Base-by-base conservation (phyloP, 2,888 invertebrate species). In the Galeopsomyia nigrocyanea region DNA sequence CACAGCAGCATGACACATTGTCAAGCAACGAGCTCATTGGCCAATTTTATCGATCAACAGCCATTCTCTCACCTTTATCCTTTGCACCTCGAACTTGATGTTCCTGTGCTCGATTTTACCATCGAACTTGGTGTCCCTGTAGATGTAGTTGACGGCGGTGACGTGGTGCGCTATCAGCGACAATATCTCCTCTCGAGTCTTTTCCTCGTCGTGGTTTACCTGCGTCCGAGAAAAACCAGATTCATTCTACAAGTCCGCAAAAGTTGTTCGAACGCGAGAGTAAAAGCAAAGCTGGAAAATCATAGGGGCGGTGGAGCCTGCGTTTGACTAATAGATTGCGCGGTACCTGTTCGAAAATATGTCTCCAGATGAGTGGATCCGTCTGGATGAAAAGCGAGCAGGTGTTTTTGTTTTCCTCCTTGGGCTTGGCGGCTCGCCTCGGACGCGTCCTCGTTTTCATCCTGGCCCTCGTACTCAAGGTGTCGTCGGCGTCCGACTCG, bases 111-210 rank as follows among this genome's bases (percentile, higher is more conserved):
- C 93, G 73, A 91, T 90, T 77, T 93, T 90, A 51, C 98, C 99
- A 87, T 96, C 95, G 88, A 98, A 98, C 88, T 93, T 94, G 58
- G 97, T 98, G 87, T 95, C 95, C 79, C 96, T 91, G 88, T 98
- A 98, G 86, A 98, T 98, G 86, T 95, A 96, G 90, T 98, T 98
- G 84, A 98, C 97, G 78, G 98, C 98, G 80, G 97, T 98, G 81
- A 99, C 98, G 88, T 99, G 99, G 87, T 97, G 98, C 71, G 98
- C 97, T 87, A 99, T 98, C 80, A 99, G 89, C 0, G 98, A 97
- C 76, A 98, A 90, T 82, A 99, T 99, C 89, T 99, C 99, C 87
- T 99, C 98, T 75, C 95, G 90, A 1, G 98, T 98, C 88, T 98
- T 97, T 87, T 94, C 94, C 81, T 90, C 89, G 86, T 95, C 94